Evolutionary conservation across 2,113 vertebrate genomes (phyloP).

Genomic region (Menidia beryllina): DNA sequence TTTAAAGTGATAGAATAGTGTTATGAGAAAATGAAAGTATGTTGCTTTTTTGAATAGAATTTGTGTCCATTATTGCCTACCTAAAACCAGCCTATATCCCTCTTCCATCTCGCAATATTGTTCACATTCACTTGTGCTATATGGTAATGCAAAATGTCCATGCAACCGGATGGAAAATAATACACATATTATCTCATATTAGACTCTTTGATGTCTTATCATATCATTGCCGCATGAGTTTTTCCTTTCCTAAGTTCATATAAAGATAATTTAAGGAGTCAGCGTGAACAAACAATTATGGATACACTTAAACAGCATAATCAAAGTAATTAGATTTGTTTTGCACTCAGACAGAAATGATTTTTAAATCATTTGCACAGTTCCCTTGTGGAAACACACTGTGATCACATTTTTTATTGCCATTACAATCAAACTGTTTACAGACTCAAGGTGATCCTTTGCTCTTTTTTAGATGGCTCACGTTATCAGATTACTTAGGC

Average conservation of each 20-base stretch:
- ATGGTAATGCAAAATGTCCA: conserved; percentile 11
- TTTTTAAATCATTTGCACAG: conserved; percentile 21
- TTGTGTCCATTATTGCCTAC: neutral
- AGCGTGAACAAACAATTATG: conserved; percentile 35
- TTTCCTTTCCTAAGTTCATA: neutral
- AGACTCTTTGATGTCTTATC: neutral
- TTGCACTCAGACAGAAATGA: conserved; percentile 42
- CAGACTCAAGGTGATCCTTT: conserved; percentile 42
- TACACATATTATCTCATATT: neutral
- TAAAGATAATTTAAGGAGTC: conserved; percentile 18
- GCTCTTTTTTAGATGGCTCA: conserved; percentile 47
- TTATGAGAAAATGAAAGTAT: no score
- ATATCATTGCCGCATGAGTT: neutral
- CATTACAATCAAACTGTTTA: conserved; percentile 44
- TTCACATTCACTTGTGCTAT: conserved; percentile 9
- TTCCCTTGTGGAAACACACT: conserved; percentile 21
- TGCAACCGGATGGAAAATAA: conserved; percentile 1
- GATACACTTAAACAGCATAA: conserved; percentile 22
- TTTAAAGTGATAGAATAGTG: neutral
- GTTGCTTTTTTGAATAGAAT: conserved; percentile 1
- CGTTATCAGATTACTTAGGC: conserved; percentile 73
- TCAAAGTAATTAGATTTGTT: conserved; percentile 53
- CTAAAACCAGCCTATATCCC: neutral
- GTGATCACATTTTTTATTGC: conserved; percentile 47
- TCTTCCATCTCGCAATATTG: neutral